Conservation (phyloP, 2,113 vertebrate genomes). For the Campylomormyrus numenius region DNA sequence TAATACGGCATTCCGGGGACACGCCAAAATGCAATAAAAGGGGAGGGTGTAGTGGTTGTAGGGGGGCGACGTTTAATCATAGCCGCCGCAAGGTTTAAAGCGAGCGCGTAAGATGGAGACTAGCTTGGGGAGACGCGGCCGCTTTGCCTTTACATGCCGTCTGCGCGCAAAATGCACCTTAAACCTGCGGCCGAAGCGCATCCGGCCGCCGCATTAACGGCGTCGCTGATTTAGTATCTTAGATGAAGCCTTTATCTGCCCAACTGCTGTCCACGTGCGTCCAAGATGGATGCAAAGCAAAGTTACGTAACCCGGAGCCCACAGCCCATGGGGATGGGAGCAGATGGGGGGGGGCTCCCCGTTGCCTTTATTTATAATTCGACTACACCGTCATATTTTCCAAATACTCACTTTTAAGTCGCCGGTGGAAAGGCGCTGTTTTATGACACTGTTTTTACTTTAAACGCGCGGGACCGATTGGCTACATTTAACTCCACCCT, state of each 20-base stretch:
- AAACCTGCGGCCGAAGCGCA: neutral
- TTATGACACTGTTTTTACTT: neutral
- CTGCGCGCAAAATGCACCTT: neutral
- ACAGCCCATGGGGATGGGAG: neutral
- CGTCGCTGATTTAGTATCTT: neutral
- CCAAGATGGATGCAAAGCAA: neutral
- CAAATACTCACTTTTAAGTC: neutral
- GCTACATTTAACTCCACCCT: neutral
- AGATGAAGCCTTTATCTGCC: neutral
- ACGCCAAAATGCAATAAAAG: conserved; percentile 9
- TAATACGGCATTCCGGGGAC: neutral
- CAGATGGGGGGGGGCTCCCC: neutral
- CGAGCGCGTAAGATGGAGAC: neutral
- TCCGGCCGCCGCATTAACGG: neutral
- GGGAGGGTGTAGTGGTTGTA: neutral
- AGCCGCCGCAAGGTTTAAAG: neutral
- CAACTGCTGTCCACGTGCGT: neutral
- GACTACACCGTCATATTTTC: neutral
- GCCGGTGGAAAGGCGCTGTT: neutral
- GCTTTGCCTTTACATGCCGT: neutral
- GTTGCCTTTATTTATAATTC: neutral
- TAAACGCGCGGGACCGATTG: neutral
- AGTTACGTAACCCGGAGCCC: neutral
- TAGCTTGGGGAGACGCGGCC: neutral
- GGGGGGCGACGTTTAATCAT: neutral